Percentiles rank a stretch among this genome's conserved stretches.
Conservation (phyloP, 2,888 invertebrate species). For the Athripsodes cinereus region DNA sequence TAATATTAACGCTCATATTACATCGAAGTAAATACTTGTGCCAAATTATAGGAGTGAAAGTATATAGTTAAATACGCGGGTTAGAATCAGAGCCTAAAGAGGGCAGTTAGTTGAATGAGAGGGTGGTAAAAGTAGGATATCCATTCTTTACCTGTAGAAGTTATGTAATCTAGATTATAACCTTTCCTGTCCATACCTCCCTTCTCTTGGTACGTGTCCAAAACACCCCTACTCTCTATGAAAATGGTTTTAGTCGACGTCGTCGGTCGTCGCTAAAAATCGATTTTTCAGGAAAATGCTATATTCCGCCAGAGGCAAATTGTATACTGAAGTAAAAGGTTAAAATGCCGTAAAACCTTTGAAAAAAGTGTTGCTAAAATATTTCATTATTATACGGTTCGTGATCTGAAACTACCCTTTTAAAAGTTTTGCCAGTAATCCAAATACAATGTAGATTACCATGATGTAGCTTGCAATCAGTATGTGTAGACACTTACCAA, state of each 20-base stretch:
- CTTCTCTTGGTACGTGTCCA: neutral
- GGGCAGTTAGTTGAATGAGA: neutral
- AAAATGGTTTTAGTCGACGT: neutral
- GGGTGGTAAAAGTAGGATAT: constrained; percentile 6
- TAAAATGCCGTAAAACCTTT: neutral
- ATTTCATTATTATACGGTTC: neutral
- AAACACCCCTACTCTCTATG: neutral
- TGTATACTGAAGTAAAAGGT: constrained; percentile 4
- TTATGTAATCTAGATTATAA: constrained; percentile 16
- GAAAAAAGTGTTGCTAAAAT: neutral
- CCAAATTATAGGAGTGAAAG: too few relatives aligned
- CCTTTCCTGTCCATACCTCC: constrained; percentile 7
- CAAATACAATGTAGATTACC: too few relatives aligned
- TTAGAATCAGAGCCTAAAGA: neutral
- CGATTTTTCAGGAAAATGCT: constrained; percentile 14
- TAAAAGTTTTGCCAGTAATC: too few relatives aligned
- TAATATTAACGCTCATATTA: too few relatives aligned
- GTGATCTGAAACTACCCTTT: too few relatives aligned
- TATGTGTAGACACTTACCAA: too few relatives aligned
- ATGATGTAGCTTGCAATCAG: too few relatives aligned
- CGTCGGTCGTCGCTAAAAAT: constrained; percentile 4
- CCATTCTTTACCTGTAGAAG: constrained; percentile 15
- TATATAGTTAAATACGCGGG: too few relatives aligned
- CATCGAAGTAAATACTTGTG: too few relatives aligned
- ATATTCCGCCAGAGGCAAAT: constrained; percentile 3